Base-by-base conservation (phyloP, 1,140 invertebrate species). In the Pantala flavescens region DNA sequence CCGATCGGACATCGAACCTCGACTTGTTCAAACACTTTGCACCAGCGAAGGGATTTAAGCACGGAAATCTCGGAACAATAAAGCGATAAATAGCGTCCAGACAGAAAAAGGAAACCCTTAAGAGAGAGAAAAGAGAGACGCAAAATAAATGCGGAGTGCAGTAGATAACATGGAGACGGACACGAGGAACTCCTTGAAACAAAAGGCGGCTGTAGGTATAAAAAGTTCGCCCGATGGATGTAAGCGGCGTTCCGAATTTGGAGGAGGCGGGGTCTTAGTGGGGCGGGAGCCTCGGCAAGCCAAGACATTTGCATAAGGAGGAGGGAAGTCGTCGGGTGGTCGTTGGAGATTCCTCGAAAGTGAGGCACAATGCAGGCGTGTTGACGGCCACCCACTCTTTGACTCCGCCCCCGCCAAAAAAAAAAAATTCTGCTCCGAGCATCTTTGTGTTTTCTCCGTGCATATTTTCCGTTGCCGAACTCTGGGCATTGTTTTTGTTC, bases 221-320 rank as follows among this genome's bases (percentile, higher is more conserved):
- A 74, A 23, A 72, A 12, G 12, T 16, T 63, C 12, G 49, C 1
- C 2, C 3, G 28, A 21, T 63, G 49, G 49, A 63, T 63, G 49
- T 63, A 63, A 63, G 49, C 12, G 49, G 49, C 3, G 49, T 82
- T 82, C 82, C 82, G 82, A 82, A 81, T 76, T 7, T 21, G 55
- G 73, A 28, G 23, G 24, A 74, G 71, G 75, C 72, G 71, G 70
- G 72, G 71, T 73, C 23, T 71, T 28, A 71, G 76, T 74, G 77
- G 77, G 77, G 76, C 73, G 77, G 74, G 77, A 77, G 5, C 12
- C 49, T 19, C n/a, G 5, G 1, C n/a, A 63, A 63, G 49, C 3
- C 49, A 63, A 16, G 49, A 63, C 3, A 63, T 63, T 63, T 63
- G 49, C 49, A 63, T 63, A 63, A 21, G 49, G 28, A 36, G 49